These are phyloP conservation scores for Manis javanica DNA, from an alignment of 2,797 vertebrate genomes.

Conservation along the genomic window DNA sequence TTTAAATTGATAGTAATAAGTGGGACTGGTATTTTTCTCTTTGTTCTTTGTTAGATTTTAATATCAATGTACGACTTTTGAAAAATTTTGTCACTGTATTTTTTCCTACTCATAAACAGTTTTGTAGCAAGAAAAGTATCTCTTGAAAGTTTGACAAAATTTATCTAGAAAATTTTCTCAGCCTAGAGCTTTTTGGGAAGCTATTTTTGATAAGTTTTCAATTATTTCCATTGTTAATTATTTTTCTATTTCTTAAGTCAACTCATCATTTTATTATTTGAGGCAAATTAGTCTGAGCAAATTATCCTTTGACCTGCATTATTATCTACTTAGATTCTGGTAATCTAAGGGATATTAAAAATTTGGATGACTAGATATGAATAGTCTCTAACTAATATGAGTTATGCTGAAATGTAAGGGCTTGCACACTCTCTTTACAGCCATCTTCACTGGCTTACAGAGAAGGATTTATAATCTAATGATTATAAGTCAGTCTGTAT, in stretches of 20 bases:
- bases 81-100: neutral
- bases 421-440: neutral
- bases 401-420: neutral
- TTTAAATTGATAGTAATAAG: constrained; percentile 25
- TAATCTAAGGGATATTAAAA: neutral
- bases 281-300: constrained; percentile 16
- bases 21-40: constrained; percentile 42
- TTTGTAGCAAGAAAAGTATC: neutral
- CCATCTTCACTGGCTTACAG: neutral
- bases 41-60: neutral
- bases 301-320: neutral
- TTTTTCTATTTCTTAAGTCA: neutral
- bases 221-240: neutral
- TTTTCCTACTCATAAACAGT: neutral
- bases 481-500: neutral
- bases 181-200: neutral
- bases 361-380: neutral
- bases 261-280: neutral
- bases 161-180: constrained; percentile 1
- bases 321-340: neutral
- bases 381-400: neutral
- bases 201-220: constrained; percentile 42
- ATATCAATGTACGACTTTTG: neutral
- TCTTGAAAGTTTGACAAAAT: neutral
- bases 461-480: neutral